Base-by-base conservation (phyloP, 1,140 invertebrate species). In the Aphelenchoides fujianensis region DNA sequence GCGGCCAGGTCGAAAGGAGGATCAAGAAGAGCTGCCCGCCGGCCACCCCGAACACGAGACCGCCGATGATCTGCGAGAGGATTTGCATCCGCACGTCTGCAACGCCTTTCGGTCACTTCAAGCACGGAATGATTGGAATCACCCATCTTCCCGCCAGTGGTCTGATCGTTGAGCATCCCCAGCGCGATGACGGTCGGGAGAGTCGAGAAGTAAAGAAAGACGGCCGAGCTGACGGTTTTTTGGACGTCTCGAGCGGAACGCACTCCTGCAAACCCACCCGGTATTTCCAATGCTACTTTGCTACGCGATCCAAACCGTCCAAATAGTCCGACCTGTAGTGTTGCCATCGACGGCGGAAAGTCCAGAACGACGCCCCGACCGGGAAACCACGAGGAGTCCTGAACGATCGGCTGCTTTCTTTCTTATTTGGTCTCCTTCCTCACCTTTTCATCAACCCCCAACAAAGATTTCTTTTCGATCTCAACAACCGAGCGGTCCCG, bases 151-250 rank as follows among this genome's bases (percentile, higher is more conserved):
- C 85, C 85, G 41, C 81, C 61, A 28, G 86, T 87, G 70, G 86
- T 85, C 61, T 75, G 80, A 59, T 82, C 79, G 73, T 86, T 87
- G 16, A 87, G 73, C 79, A 86, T 85, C 63, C 86, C 86, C 74
- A 86, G 84, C 16, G 86, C 86, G 57, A 87, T 85, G 28, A 84
- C 84, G 30, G 86, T 85, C 31, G 86, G 79, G 2, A 87, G 75
- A 74, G 85, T 85, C n/a, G 85, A 83, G 77, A 87, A 87, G 71
- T 85, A 86, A 3, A 87, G 76, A 75, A 87, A 87, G 0, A 86
- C 74, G 2, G 84, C 84, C 2, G 85, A 84, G 34, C 85, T 86
- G 27, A 86, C 66, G 0, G 84, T 84, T 77, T 87, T 87, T 59
- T 81, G 81, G 12, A 86, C 68, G 19, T 84, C 79, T 37, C 82